Percentiles rank a stretch among this genome's conserved stretches.
phyloP scores from a whole-genome alignment of 2,113 vertebrate species.

The Pelecanus crispus region DNA sequence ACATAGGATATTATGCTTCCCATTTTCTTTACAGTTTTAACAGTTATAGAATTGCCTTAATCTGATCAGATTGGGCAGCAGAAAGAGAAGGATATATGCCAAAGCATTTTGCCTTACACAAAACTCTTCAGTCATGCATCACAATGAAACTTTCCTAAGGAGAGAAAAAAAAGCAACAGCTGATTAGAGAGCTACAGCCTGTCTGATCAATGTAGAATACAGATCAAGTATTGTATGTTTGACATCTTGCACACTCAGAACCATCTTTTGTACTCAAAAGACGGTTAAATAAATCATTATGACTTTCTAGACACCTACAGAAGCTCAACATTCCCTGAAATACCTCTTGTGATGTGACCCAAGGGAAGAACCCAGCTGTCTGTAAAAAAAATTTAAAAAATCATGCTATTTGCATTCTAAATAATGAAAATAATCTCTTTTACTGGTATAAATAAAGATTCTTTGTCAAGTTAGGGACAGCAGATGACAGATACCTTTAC shows the following conservation, averaged over 20 bases:
- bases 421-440: neutral
- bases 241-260: neutral
- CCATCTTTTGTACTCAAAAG: neutral
- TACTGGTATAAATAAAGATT: neutral
- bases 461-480: neutral
- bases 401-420: neutral
- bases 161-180: neutral
- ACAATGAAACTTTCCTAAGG: neutral
- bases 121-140: neutral
- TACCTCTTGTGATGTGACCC: neutral
- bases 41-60: neutral
- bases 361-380: neutral
- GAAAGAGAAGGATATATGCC: neutral
- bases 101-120: neutral
- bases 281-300: neutral
- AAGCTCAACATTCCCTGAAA: neutral
- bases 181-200: neutral
- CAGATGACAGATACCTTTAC: too few relatives aligned
- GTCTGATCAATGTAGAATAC: neutral
- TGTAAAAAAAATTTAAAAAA: neutral
- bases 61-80: neutral
- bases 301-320: neutral
- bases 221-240: neutral
- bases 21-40: constrained; percentile 8
- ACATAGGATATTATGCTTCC: neutral